Conservation (phyloP, 2,797 vertebrate genomes). For the Microctenopoma stevenorrisi region DNA sequence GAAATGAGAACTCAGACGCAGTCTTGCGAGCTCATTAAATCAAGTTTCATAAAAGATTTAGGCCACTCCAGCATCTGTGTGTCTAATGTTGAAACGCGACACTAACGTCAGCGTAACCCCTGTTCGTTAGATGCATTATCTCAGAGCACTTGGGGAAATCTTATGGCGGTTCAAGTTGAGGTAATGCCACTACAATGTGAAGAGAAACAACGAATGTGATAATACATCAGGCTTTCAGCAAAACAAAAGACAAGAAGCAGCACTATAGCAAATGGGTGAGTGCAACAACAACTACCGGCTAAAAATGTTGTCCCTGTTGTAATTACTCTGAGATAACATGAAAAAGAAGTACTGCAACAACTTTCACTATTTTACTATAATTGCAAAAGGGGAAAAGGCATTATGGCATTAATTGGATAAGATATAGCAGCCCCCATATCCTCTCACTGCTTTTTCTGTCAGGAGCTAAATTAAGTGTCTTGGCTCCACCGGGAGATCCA, state of each 20-base stretch:
- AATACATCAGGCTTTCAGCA: slow-evolving; percentile 38
- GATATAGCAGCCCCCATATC: slow-evolving; percentile 47
- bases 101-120: slow-evolving; percentile 32
- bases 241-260: slow-evolving; percentile 40
- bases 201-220: slow-evolving; percentile 39
- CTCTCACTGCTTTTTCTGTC: slow-evolving; percentile 56
- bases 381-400: slow-evolving; percentile 55
- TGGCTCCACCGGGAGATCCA: slow-evolving; percentile 65
- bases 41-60: slow-evolving; percentile 66
- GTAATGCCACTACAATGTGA: slow-evolving; percentile 30
- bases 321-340: slow-evolving; percentile 27
- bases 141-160: slow-evolving; percentile 46
- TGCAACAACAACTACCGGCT: slow-evolving; percentile 22
- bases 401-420: slow-evolving; percentile 70
- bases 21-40: slow-evolving; percentile 56
- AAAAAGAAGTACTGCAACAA: slow-evolving; percentile 43
- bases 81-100: slow-evolving; percentile 29
- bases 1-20: slow-evolving; percentile 50
- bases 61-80: slow-evolving; percentile 42
- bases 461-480: slow-evolving; percentile 76
- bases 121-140: slow-evolving; percentile 57
- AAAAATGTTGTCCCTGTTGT: slow-evolving; percentile 29
- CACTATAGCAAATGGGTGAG: slow-evolving; percentile 3
- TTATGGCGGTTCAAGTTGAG: slow-evolving; percentile 50
- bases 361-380: slow-evolving; percentile 59